A percentile compares a stretch with the other conserved stretches of the same genome.
phyloP scores from a whole-genome alignment of 1,140 invertebrate genomes.

The Parasteatoda tepidariorum region DNA sequence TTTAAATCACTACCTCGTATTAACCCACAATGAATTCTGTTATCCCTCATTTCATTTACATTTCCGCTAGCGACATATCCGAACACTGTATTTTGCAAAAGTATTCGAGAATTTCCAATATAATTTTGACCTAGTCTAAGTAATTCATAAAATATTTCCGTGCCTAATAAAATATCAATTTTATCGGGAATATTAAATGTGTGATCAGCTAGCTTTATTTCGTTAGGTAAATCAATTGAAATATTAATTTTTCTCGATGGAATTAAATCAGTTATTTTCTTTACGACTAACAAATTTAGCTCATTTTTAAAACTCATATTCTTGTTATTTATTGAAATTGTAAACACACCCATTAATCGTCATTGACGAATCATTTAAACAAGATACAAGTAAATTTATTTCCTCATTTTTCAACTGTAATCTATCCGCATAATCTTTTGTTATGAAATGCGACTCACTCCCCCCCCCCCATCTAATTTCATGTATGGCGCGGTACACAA shows the following conservation, averaged over 20 bases:
- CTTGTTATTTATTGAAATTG: background rate
- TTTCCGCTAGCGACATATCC: background rate
- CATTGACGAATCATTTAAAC: background rate
- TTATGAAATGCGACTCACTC: background rate
- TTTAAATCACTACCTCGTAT: background rate
- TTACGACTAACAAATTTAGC: background rate
- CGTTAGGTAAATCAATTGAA: background rate
- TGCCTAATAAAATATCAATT: background rate
- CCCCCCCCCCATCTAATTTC: background rate
- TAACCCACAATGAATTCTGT: background rate
- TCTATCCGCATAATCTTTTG: background rate
- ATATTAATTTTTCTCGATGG: background rate
- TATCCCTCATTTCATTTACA: background rate
- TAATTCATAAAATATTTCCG: slow-evolving; percentile 13
- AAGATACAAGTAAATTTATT: background rate
- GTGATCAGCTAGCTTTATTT: background rate
- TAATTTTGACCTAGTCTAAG: background rate
- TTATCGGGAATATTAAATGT: background rate
- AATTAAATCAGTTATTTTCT: slow-evolving; percentile 4
- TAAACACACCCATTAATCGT: background rate
- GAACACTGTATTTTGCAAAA: background rate
- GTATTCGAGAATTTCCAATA: background rate
- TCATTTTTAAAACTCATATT: background rate
- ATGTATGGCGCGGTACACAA: no score
- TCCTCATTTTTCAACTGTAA: background rate